Base-by-base conservation (phyloP, 2,797 vertebrate species). In the Dallia pectoralis region DNA sequence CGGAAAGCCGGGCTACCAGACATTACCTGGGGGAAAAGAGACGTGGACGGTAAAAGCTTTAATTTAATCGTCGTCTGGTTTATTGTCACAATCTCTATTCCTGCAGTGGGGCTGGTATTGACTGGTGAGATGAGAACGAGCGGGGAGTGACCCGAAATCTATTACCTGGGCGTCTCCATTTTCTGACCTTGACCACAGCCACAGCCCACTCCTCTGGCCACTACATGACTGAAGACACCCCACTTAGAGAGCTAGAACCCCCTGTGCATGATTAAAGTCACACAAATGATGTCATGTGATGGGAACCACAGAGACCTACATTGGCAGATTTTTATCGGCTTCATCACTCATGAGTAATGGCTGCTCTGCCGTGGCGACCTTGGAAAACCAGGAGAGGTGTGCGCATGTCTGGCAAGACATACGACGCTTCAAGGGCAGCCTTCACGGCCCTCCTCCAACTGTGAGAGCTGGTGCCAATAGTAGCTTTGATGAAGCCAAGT, bases 301-400 rank as follows among this genome's bases (percentile, higher is more conserved):
- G 18, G 8, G 44, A 80, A 84, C 71, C 75, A 81, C 44, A 70
- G 65, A 69, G 73, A 65, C 79, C 40, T 73, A 77, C 77, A 78
- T 85, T 87, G 81, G 84, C 74, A 49, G 77, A 67, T 84, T 82
- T 85, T 75, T 84, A 81, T 85, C 22, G 29, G 81, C 70, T 73
- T 82, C 78, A 70, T 19, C 1, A 70, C 75, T 88, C 81, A 87
- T 90, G 83, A 91, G 88, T 89, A 90, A 92, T 89, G 73, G 33
- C 76, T 82, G 63, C 47, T 71, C 80, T 85, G 86, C 87, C 85
- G 84, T 74, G 73, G 79, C 71, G 36, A 89, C 84, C 78, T 73
- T 74, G 82, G 81, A 89, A 88, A 85, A 73, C 86, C 85, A 79
- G 83, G 85, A 73, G 73, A 16, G 51, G 78, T 64, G 75, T 81